Conservation (phyloP, 2,113 vertebrate species). For the Manacus vitellinus region DNA sequence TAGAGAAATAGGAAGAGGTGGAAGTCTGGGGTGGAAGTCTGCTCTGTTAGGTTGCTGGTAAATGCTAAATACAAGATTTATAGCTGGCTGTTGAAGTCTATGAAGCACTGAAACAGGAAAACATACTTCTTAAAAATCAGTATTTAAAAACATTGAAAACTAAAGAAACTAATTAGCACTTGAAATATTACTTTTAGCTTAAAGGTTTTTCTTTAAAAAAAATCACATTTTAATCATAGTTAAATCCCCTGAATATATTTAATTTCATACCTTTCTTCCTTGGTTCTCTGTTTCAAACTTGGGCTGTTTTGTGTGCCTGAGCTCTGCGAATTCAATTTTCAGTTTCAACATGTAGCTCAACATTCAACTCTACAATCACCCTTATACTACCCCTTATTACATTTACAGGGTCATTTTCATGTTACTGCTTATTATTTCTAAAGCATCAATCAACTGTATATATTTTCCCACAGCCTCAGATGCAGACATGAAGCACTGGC, state of each 20-base stretch:
- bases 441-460: neutral
- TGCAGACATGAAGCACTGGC: neutral
- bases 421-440: neutral
- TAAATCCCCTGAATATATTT: neutral
- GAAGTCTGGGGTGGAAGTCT: neutral
- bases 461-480: neutral
- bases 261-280: constrained; percentile 35
- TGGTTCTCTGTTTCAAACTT: constrained; percentile 8
- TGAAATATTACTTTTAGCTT: neutral
- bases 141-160: neutral
- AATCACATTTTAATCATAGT: neutral
- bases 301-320: constrained; percentile 15
- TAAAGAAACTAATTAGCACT: neutral
- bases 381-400: neutral
- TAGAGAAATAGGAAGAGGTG: neutral
- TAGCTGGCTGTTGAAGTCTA: neutral
- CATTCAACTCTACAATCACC: neutral
- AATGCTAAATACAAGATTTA: neutral
- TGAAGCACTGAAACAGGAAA: neutral
- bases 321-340: neutral
- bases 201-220: neutral
- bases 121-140: neutral
- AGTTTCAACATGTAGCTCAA: constrained; percentile 8
- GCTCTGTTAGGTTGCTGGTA: neutral
- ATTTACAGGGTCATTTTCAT: neutral